Evolutionary conservation across 2,888 invertebrate genomes (phyloP), one percentile per base, ranked within the genome.

Genomic region (Sinotaia quadrata): DNA sequence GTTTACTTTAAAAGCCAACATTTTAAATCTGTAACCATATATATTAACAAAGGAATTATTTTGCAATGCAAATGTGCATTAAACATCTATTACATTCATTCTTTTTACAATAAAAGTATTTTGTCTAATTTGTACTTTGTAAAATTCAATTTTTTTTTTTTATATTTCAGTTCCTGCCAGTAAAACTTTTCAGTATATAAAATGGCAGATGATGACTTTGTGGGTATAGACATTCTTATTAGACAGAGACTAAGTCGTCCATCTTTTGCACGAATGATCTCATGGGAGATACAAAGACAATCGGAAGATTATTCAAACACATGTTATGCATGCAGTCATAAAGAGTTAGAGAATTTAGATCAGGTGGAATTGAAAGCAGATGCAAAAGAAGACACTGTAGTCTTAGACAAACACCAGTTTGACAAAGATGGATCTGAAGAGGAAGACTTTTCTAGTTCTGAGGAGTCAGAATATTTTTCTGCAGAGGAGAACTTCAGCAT

Each of bases 391-490:
- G n/a, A 49, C 49, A 1, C 7, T 8, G 47, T 47, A 12, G n/a
- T 41, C 41, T 15, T 8, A 12, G 41, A 10, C 18, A 41, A 18
- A 41, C 10, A 12, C 41, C 10, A 18, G 41, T 41, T 8, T 15
- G 41, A 41, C 18, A 18, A 18, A 18, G 41, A 41, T 41, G 41
- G 41, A 41, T 15, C 18, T 41, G 41, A 34, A 1, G 36, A 51
- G 21, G 59, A 47, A 27, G 47, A 60, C 31, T 5, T n/a, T 33
- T 57, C 57, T 15, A 44, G 31, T 7, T 51, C 61, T 24, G 47
- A 47, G 1, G 61, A 61, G 24, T 49, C 34, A 4, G 61, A 51
- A 24, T 61, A 61, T 24, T 61, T 61, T 61, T 61, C 61, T 31
- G 61, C 61, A 7, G 61, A 51, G 36, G 61, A 61, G 36, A 33